Conservation (phyloP, 2,888 invertebrate genomes). For the Chloromyia formosa region DNA sequence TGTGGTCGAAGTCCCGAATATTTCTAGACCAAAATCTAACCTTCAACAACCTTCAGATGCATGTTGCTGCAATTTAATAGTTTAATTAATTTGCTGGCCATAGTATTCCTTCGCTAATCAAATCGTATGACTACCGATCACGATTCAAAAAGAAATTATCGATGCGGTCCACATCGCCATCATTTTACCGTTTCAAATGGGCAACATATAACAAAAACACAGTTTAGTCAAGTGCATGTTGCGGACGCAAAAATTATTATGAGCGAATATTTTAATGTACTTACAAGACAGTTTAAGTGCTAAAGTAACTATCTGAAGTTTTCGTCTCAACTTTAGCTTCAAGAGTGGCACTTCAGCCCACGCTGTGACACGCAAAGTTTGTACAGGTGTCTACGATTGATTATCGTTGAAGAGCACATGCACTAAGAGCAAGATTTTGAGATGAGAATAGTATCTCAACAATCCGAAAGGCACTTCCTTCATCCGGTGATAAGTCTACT, state of each 20-base stretch:
- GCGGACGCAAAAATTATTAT: constrained; percentile 39
- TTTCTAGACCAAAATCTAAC: constrained; percentile 41
- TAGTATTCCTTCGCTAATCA: neutral
- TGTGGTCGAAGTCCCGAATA: constrained; percentile 32
- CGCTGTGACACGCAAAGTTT: no score
- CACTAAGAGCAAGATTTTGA: no score
- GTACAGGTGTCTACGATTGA: no score
- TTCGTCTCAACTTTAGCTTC: no score
- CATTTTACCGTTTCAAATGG: constrained; percentile 35
- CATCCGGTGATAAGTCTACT: no score
- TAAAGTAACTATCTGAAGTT: no score
- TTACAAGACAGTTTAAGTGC: no score
- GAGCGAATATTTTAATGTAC: constrained; percentile 40
- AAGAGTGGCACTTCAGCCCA: no score
- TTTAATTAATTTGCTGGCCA: constrained; percentile 10
- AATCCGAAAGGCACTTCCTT: no score
- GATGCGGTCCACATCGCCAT: constrained; percentile 31
- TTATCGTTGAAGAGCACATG: no score
- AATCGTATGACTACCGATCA: constrained; percentile 17
- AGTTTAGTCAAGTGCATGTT: constrained; percentile 38
- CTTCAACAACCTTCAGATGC: constrained; percentile 41
- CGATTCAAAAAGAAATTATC: constrained; percentile 23
- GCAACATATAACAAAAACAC: constrained; percentile 39
- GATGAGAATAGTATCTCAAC: no score
- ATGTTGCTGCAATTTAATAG: constrained; percentile 29